A percentile compares a stretch with the other conserved stretches of the same genome.
Conservation (phyloP, 2,888 invertebrate species). For the Lamproptera curius region DNA sequence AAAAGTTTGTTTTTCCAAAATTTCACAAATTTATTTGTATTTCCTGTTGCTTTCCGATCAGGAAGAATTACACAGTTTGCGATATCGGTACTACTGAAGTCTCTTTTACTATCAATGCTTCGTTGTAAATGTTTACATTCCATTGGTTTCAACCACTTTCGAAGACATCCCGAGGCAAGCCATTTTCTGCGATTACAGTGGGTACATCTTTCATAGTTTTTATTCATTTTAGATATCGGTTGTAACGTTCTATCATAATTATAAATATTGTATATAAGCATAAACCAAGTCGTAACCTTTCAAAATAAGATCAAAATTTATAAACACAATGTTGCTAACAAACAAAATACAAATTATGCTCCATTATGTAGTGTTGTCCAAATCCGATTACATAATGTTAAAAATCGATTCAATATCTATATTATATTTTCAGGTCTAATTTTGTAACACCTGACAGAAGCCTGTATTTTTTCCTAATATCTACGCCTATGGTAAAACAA, state of each 20-base stretch:
- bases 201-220: slow-evolving; percentile 69
- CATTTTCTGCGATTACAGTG: slow-evolving; percentile 70
- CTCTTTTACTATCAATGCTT: slow-evolving; percentile 64
- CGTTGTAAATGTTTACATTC: slow-evolving; percentile 75
- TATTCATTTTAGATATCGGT: slow-evolving; percentile 51
- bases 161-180: slow-evolving; percentile 67
- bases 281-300: slow-evolving; percentile 10
- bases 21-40: slow-evolving; percentile 65
- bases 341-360: too few species aligned
- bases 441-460: too few species aligned
- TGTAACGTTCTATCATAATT: slow-evolving; percentile 7
- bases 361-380: too few species aligned
- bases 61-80: slow-evolving; percentile 62
- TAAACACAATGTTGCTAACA: slow-evolving; percentile 7
- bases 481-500: too few species aligned
- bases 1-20: slow-evolving; percentile 73
- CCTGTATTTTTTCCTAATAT: too few species aligned
- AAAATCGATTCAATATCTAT: too few species aligned
- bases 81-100: slow-evolving; percentile 60
- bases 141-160: slow-evolving; percentile 70
- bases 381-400: too few species aligned
- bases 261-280: slow-evolving; percentile 1
- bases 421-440: too few species aligned
- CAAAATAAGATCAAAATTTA: slow-evolving; percentile 16
- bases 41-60: slow-evolving; percentile 55